Conservation (phyloP, 1,140 invertebrate genomes). For the Pemphigus obesinymphae region DNA sequence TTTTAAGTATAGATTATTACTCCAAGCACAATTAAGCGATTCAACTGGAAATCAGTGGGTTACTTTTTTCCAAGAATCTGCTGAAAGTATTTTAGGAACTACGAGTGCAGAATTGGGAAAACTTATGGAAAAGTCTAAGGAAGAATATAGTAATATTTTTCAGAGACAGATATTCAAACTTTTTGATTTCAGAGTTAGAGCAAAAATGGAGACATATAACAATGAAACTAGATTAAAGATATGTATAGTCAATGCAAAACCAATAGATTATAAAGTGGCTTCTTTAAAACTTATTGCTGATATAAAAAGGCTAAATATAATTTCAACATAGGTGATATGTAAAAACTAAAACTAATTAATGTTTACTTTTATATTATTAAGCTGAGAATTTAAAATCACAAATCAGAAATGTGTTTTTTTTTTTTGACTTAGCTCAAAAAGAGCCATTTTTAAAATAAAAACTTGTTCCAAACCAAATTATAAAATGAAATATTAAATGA, state of each 20-base stretch:
- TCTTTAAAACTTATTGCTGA: conserved; percentile 64
- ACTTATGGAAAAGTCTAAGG: conserved; percentile 60
- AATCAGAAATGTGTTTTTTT: too few relatives aligned
- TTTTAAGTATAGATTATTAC: conserved; percentile 80
- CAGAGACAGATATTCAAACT: conserved; percentile 70
- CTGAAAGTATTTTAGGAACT: conserved; percentile 73
- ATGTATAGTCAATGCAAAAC: conserved; percentile 61
- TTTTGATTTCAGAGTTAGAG: conserved; percentile 74
- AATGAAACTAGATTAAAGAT: conserved; percentile 80
- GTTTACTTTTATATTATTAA: too few relatives aligned
- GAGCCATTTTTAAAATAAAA: too few relatives aligned
- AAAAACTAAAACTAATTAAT: background rate
- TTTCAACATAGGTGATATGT: conserved; percentile 50
- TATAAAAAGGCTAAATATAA: conserved; percentile 59
- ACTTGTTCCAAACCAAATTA: too few relatives aligned
- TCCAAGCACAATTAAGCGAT: conserved; percentile 76
- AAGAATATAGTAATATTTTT: conserved; percentile 59
- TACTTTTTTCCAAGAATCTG: conserved; percentile 83
- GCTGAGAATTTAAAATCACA: too few relatives aligned
- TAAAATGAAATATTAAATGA: too few relatives aligned
- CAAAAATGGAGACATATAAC: conserved; percentile 88
- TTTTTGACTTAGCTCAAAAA: too few relatives aligned
- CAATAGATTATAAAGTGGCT: conserved; percentile 71
- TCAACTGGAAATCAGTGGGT: conserved; percentile 75
- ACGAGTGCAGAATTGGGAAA: conserved; percentile 72